A percentile compares a stretch with the other conserved stretches of the same genome.
Conservation (phyloP, 2,797 vertebrate species). For the Denticeps clupeoides region DNA sequence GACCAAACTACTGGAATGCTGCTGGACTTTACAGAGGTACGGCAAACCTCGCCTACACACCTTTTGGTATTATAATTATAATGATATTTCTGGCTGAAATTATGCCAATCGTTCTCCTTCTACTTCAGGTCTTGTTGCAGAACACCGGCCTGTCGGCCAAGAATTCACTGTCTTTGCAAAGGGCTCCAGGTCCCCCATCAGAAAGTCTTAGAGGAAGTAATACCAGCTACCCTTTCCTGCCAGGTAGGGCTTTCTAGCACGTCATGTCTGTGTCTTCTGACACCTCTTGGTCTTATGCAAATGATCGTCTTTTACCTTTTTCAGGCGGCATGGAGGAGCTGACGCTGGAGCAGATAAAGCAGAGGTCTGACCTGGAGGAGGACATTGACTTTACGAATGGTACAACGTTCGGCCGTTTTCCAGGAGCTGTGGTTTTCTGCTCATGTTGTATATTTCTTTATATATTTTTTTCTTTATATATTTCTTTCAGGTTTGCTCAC, state of each 20-base stretch:
- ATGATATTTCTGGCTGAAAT: not conserved
- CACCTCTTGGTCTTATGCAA: no score
- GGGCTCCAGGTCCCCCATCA: slow-evolving; percentile 70
- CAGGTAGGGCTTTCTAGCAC: slow-evolving; percentile 50
- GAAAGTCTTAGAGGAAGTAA: slow-evolving; percentile 79
- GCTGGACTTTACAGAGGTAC: slow-evolving; percentile 77
- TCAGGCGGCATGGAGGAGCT: slow-evolving; percentile 76
- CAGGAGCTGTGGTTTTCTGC: not conserved
- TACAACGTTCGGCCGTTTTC: slow-evolving; percentile 21
- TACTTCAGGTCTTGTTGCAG: slow-evolving; percentile 54
- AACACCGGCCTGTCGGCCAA: slow-evolving; percentile 73
- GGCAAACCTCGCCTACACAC: no score
- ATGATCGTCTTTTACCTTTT: no score
- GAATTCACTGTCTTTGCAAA: slow-evolving; percentile 79
- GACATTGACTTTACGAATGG: slow-evolving; percentile 79
- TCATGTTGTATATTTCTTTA: not conserved
- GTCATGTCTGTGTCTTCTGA: not conserved
- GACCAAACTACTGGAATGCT: slow-evolving; percentile 82
- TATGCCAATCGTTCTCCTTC: not conserved
- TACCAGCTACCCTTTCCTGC: slow-evolving; percentile 83
- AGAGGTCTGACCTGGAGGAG: slow-evolving; percentile 63
- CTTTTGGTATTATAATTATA: no score
- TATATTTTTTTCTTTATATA: not conserved
- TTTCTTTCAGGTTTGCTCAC: slow-evolving; percentile 64
- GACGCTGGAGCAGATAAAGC: slow-evolving; percentile 71